Percentiles rank a stretch among this genome's conserved stretches.
phyloP scores from a whole-genome alignment of 2,888 invertebrate species.

The Exephanes ischioxanthus region DNA sequence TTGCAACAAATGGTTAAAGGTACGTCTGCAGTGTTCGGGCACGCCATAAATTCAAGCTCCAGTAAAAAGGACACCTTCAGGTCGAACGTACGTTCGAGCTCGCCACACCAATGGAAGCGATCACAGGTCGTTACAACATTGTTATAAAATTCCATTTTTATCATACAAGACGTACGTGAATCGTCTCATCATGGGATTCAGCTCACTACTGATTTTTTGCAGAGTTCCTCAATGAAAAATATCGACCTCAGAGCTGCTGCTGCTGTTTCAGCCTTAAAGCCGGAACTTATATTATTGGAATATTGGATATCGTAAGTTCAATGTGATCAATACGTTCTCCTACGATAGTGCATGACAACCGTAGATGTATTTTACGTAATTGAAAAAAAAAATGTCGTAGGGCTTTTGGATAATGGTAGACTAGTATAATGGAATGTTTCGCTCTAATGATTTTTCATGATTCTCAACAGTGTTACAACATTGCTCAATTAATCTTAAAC shows the following conservation, averaged over 20 bases:
- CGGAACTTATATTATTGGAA: background rate
- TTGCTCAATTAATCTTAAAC: background rate
- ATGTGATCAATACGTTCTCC: background rate
- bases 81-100: background rate
- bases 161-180: background rate
- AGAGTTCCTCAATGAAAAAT: background rate
- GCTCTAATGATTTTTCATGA: background rate
- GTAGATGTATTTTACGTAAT: background rate
- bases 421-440: background rate
- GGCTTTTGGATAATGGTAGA: background rate
- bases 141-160: background rate
- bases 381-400: background rate
- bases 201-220: background rate
- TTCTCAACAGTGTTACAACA: background rate
- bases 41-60: background rate
- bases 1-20: background rate
- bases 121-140: slow-evolving; percentile 9
- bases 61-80: background rate
- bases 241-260: background rate
- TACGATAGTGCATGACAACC: background rate
- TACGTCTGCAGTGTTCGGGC: background rate
- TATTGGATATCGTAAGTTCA: background rate
- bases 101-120: background rate
- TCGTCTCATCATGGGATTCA: background rate
- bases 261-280: slow-evolving; percentile 6